These are phyloP conservation scores for Drosophila nannoptera DNA, from an alignment of 1,140 invertebrate species.

Conservation along the genomic window DNA sequence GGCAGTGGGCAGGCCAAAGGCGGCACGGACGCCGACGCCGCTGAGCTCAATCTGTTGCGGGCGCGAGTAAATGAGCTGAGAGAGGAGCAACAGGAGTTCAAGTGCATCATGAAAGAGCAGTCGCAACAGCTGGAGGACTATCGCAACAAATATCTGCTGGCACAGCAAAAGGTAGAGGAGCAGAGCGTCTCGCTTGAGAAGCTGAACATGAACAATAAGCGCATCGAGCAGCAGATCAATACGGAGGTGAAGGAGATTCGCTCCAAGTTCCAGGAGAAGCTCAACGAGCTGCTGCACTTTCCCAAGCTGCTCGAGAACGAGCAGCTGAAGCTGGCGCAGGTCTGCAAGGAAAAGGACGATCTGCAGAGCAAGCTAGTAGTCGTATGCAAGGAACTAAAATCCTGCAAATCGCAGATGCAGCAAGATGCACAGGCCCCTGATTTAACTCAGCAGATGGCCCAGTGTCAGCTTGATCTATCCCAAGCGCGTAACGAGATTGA, in stretches of 20 bases:
- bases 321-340: constrained; percentile 85
- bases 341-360: constrained; percentile 81
- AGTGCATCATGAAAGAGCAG: constrained; percentile 85
- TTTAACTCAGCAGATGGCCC: constrained; percentile 60
- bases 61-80: constrained; percentile 68
- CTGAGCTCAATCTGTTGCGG: constrained; percentile 65
- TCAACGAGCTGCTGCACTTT: constrained; percentile 85
- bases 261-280: constrained; percentile 87
- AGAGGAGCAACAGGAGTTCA: constrained; percentile 82
- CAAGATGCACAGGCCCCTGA: constrained; percentile 42
- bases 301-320: constrained; percentile 87
- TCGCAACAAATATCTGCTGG: constrained; percentile 85
- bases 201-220: constrained; percentile 87
- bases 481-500: constrained; percentile 60
- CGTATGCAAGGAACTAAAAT: constrained; percentile 74
- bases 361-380: constrained; percentile 68
- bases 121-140: constrained; percentile 86
- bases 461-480: constrained; percentile 65
- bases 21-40: constrained; percentile 55
- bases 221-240: constrained; percentile 88
- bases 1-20: constrained; percentile 29
- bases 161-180: constrained; percentile 87
- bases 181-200: constrained; percentile 85
- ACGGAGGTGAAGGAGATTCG: constrained; percentile 87
- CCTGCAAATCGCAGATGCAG: constrained; percentile 49